These are phyloP conservation scores for Peromyscus melanophrys DNA, from an alignment of 2,797 vertebrate genomes.

Conservation along the genomic window DNA sequence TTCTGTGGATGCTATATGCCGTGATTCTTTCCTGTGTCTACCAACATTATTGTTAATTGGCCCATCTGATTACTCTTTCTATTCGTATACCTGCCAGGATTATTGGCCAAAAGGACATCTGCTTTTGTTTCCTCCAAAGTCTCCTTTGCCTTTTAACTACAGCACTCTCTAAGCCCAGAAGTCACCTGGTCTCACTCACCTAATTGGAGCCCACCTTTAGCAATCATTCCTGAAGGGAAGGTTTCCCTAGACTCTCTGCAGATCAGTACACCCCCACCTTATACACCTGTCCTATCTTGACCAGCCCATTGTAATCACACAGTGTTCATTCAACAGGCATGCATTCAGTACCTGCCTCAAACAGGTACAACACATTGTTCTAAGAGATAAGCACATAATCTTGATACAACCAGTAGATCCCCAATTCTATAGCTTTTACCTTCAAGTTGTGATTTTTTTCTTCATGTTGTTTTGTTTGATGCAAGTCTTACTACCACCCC, in stretches of 20 bases:
- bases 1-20: not conserved
- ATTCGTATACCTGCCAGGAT: not conserved
- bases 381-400: not conserved
- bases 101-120: not conserved
- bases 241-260: not conserved
- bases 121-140: not conserved
- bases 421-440: not conserved
- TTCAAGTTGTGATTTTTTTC: not conserved
- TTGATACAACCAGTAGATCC: not conserved
- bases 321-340: not conserved
- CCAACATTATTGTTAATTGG: not conserved
- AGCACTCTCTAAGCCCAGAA: rapidly evolving
- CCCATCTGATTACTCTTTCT: not conserved
- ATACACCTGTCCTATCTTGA: not conserved
- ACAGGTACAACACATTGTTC: not conserved
- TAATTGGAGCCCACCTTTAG: not conserved
- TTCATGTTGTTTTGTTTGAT: not conserved
- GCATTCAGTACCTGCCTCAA: not conserved
- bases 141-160: not conserved
- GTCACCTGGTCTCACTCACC: not conserved
- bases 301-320: not conserved
- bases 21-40: not conserved
- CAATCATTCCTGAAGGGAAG: not conserved
- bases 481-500: not conserved
- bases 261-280: not conserved